Percentiles rank a stretch among this genome's conserved stretches.
Evolutionary conservation across 2,888 invertebrate species (phyloP).

Genomic region (Diarsia rubi): DNA sequence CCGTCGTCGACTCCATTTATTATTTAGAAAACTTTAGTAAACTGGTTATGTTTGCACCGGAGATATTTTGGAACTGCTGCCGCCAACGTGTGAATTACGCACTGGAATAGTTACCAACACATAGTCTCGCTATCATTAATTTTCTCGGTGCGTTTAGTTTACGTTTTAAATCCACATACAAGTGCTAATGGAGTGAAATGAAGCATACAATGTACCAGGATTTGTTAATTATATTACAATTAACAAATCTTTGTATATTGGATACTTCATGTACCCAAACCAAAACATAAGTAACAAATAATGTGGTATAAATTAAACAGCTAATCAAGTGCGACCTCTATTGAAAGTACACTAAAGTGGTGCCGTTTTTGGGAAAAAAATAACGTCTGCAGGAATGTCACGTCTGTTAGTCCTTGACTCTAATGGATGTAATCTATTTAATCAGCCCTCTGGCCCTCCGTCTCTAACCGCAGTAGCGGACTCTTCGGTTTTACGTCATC

Average conservation of each 20-base stretch:
- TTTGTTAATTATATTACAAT: slow-evolving; percentile 57
- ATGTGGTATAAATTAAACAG: neutral
- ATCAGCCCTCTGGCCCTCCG: slow-evolving; percentile 11
- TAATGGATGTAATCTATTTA: slow-evolving; percentile 45
- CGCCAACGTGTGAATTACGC: slow-evolving; percentile 80
- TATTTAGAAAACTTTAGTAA: slow-evolving; percentile 84
- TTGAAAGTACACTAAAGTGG: neutral
- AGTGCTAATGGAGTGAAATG: slow-evolving; percentile 84
- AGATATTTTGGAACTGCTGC: slow-evolving; percentile 84
- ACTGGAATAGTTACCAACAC: slow-evolving; percentile 76
- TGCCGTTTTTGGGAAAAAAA: neutral
- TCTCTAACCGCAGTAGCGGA: slow-evolving; percentile 10
- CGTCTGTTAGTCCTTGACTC: slow-evolving; percentile 7
- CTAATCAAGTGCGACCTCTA: neutral
- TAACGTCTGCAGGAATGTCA: neutral
- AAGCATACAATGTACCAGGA: slow-evolving; percentile 70
- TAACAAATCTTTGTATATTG: neutral
- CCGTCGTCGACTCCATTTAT: slow-evolving; percentile 82
- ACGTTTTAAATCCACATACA: slow-evolving; percentile 80
- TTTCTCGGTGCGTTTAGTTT: slow-evolving; percentile 78
- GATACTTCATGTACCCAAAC: neutral
- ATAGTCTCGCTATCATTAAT: slow-evolving; percentile 81
- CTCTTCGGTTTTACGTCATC: slow-evolving; percentile 5
- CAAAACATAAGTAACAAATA: slow-evolving; percentile 5
- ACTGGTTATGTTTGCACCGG: slow-evolving; percentile 76